Base-by-base conservation (phyloP, 2,888 invertebrate species). In the Ariolimax columbianus region DNA sequence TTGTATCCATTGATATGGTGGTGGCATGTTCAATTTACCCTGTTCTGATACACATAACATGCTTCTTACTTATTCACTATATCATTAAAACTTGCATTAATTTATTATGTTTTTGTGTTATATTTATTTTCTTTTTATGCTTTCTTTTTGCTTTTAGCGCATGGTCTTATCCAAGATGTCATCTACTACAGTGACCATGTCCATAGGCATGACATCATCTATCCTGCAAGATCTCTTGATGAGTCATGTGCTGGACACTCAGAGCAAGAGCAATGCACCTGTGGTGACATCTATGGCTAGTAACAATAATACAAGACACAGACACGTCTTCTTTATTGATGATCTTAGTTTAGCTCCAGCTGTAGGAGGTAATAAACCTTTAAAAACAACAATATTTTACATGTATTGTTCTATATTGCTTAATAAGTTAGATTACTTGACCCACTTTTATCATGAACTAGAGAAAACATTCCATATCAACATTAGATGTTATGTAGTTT, bases 261-360 rank as follows among this genome's bases (percentile, higher is more conserved):
- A 91, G 88, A 90, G 89, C 86, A 89, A 89, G 59, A 89, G 88
- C 36, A 86, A 90, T 80, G 88, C 90, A 72, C 86, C 89, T 33
- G 83, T 91, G 51, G 88, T 88, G 0, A 87, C 88, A 4, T 88
- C 90, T 0, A 86, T 89, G 26, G 73, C 86, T 2, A 83, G 86
- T 23, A 70, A 85, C 30, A 83, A n/a, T 23, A 77, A 84, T 55
- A 73, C 84, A 26, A 87, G 86, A 68, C 90, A 90, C 84, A 83
- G 79, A 55, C 92, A 92, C 84, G 89, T 93, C 38, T 93, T 94
- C 90, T 93, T 92, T 83, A 89, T 94, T 68, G 93, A 94, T 84
- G 93, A 94, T 86, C 90, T 94, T 30, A 92, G 91, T 86, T 91
- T 90, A 81, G 92, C 93, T 19, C 87, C 89, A 19, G 88, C 86